A percentile compares a stretch with the other conserved stretches of the same genome.
Evolutionary conservation across 2,113 vertebrate genomes (phyloP).

Genomic region (Notechis scutatus): DNA sequence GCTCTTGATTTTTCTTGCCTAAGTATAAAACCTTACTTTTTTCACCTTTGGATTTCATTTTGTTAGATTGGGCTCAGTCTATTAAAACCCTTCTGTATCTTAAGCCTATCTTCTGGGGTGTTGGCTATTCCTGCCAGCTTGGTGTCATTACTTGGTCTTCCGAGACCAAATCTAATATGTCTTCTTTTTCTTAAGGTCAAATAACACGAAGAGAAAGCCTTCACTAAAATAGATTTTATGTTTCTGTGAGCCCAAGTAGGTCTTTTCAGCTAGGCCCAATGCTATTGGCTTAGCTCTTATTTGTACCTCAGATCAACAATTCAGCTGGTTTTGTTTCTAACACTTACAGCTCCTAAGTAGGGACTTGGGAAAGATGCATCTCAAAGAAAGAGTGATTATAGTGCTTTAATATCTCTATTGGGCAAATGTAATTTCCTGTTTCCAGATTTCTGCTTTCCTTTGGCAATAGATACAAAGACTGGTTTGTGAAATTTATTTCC

Average conservation of each 20-base stretch:
- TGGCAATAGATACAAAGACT: conserved; percentile 14
- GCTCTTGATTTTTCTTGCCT: too few relatives aligned
- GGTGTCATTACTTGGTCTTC: not conserved
- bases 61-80: too few relatives aligned
- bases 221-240: not conserved
- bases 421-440: conserved; percentile 21
- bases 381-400: conserved; percentile 2
- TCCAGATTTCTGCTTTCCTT: not conserved
- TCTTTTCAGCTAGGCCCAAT: not conserved
- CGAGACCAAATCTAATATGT: not conserved
- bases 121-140: not conserved
- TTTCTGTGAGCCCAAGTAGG: not conserved
- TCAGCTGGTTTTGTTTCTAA: not conserved
- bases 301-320: not conserved
- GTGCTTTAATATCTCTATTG: conserved; percentile 27
- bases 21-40: too few relatives aligned
- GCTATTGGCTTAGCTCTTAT: not conserved
- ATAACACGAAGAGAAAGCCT: not conserved
- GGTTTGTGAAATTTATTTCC: conserved; percentile 25
- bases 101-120: too few relatives aligned
- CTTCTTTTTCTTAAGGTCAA: not conserved
- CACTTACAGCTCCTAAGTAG: not conserved
- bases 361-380: not conserved
- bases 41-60: too few relatives aligned
- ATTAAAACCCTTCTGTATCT: too few relatives aligned